A percentile compares a stretch with the other conserved stretches of the same genome.
phyloP scores from a whole-genome alignment of 2,113 vertebrate genomes.

The Myanophis thanlyinensis region DNA sequence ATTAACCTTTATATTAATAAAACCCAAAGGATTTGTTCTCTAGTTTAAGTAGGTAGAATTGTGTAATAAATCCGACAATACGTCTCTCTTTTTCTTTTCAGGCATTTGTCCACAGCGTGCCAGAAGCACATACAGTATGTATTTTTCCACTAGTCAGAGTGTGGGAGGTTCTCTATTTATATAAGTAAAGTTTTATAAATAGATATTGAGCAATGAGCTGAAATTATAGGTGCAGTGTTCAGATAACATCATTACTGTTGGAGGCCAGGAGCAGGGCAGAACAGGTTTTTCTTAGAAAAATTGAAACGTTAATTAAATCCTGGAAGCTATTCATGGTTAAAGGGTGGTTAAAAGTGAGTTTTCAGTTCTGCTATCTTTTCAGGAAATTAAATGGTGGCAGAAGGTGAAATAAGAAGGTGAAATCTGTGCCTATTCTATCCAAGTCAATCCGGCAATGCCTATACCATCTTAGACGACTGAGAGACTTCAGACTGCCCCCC shows the following conservation, averaged over 20 bases:
- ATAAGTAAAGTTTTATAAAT: constrained; percentile 61
- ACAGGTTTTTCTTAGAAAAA: constrained; percentile 47
- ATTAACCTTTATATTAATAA: background rate
- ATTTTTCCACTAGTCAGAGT: constrained; percentile 59
- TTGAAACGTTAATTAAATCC: constrained; percentile 37
- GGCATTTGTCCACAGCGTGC: constrained; percentile 48
- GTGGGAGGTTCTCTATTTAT: constrained; percentile 61
- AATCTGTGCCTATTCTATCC: background rate
- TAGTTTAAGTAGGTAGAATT: background rate
- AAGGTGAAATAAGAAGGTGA: constrained; percentile 10
- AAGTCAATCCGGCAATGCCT: too few species aligned
- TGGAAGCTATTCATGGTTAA: constrained; percentile 35
- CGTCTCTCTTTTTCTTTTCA: background rate
- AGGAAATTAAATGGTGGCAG: constrained; percentile 20
- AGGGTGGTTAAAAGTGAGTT: constrained; percentile 32
- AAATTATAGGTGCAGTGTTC: constrained; percentile 46
- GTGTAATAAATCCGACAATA: background rate
- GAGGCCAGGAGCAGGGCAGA: background rate
- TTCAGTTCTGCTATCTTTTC: constrained; percentile 6
- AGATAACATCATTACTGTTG: constrained; percentile 39
- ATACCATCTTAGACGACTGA: too few species aligned
- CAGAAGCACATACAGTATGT: constrained; percentile 57
- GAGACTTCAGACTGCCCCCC: too few species aligned
- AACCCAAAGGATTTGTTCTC: background rate
- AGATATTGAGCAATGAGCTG: constrained; percentile 52